Conservation (phyloP, 1,140 invertebrate genomes). For the Drosophila aff. region DNA sequence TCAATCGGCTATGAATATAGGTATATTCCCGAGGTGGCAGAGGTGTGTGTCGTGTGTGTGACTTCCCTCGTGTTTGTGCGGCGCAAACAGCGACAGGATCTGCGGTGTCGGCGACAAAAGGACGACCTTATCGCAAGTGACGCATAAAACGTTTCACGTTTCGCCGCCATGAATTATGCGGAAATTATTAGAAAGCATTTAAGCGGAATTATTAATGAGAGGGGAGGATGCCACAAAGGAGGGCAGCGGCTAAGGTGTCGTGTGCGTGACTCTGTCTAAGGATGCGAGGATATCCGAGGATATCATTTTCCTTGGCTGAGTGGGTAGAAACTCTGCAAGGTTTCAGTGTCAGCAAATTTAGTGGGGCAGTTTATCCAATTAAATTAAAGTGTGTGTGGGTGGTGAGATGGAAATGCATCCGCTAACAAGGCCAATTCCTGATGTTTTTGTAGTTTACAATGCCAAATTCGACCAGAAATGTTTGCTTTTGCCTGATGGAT, state of each 20-base stretch:
- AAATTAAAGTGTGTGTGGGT: constrained; percentile 7
- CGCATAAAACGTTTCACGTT: constrained; percentile 76
- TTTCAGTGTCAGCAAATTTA: constrained; percentile 21
- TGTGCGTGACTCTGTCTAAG: constrained; percentile 23
- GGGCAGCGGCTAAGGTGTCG: constrained; percentile 13
- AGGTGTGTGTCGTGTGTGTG: constrained; percentile 43
- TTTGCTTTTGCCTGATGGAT: constrained; percentile 23
- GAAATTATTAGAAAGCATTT: constrained; percentile 84
- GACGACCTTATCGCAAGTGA: constrained; percentile 71
- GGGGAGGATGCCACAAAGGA: constrained; percentile 13
- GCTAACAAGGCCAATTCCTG: constrained; percentile 16
- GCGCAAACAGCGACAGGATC: constrained; percentile 57
- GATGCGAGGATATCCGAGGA: constrained; percentile 16
- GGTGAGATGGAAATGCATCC: constrained; percentile 1
- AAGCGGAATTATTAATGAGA: constrained; percentile 81
- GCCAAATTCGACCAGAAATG: constrained; percentile 27
- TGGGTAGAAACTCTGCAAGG: background rate
- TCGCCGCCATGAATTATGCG: constrained; percentile 77
- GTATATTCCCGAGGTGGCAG: constrained; percentile 28
- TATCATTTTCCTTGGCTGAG: background rate
- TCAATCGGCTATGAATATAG: constrained; percentile 80
- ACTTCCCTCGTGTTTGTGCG: constrained; percentile 54
- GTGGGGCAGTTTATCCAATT: constrained; percentile 9
- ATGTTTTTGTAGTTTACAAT: constrained; percentile 31
- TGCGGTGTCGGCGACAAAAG: constrained; percentile 50